These are phyloP conservation scores for Chionomys nivalis DNA, from an alignment of 2,113 vertebrate genomes.

Conservation along the genomic window DNA sequence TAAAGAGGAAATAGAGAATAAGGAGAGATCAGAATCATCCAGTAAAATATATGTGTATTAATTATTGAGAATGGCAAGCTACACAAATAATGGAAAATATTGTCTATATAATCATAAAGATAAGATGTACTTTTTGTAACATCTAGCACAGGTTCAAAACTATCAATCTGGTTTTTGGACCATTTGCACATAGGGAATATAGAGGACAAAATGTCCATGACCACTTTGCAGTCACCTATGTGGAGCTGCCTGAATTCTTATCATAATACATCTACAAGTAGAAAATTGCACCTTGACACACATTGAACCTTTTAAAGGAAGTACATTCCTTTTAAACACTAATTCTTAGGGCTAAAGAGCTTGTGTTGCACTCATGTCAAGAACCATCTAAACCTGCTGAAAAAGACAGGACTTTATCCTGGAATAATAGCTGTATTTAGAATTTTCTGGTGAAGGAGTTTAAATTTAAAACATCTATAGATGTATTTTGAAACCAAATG, in stretches of 20 bases:
- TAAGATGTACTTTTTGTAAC: neutral
- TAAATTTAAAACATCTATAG: neutral
- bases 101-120: neutral
- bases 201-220: neutral
- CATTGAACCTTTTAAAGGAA: neutral
- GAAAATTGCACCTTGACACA: neutral
- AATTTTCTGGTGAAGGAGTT: conserved; percentile 2
- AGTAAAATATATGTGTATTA: neutral
- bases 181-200: neutral
- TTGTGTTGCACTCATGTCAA: neutral
- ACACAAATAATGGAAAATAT: neutral
- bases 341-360: neutral
- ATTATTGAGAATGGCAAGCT: neutral
- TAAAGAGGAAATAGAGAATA: neutral
- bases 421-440: conserved; percentile 5
- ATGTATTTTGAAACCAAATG: conserved; percentile 16
- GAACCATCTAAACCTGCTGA: neutral
- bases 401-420: neutral
- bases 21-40: neutral
- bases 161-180: neutral
- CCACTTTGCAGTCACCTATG: neutral
- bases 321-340: neutral
- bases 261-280: neutral
- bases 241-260: neutral
- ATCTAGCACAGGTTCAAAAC: neutral